These are phyloP conservation scores for Bujurquina vittata DNA, from an alignment of 2,113 vertebrate species.

Conservation along the genomic window DNA sequence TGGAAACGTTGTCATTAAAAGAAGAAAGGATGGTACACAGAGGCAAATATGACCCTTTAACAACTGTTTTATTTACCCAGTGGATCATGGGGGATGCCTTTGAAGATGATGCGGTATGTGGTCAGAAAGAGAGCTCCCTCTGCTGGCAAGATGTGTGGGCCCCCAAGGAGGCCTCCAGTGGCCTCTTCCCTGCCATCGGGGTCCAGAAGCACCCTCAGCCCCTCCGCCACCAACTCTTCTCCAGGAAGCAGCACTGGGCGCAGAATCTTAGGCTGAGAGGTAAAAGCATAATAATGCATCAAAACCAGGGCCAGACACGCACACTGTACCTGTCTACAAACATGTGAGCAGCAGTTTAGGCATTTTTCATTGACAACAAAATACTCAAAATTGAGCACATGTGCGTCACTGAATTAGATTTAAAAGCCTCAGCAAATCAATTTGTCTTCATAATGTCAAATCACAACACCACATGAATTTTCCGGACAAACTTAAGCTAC, in stretches of 20 bases:
- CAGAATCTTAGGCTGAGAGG: conserved; percentile 92
- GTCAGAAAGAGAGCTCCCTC: conserved; percentile 98
- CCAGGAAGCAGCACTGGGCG: conserved; percentile 92
- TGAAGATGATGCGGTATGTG: conserved; percentile 96
- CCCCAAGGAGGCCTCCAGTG: conserved; percentile 91
- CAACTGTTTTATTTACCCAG: conserved; percentile 80
- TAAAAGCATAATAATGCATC: conserved; percentile 5
- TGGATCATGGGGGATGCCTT: conserved; percentile 94
- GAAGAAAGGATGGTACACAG: background rate
- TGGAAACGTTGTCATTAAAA: background rate
- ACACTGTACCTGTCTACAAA: background rate
- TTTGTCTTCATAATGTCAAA: conserved; percentile 47
- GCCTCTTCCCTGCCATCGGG: conserved; percentile 96
- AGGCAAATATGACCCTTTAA: too few species aligned
- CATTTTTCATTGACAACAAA: conserved; percentile 10
- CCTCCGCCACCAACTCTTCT: conserved; percentile 94
- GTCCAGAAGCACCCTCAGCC: conserved; percentile 92
- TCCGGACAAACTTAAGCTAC: conserved; percentile 18
- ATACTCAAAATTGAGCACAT: conserved; percentile 8
- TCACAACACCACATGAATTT: conserved; percentile 25
- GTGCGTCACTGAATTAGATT: conserved; percentile 32
- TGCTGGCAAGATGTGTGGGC: conserved; percentile 95
- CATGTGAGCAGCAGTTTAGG: background rate
- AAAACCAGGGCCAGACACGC: background rate
- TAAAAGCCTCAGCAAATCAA: conserved; percentile 32